Conservation (phyloP, 2,797 vertebrate species). For the Pseudomugil gertrudae region DNA sequence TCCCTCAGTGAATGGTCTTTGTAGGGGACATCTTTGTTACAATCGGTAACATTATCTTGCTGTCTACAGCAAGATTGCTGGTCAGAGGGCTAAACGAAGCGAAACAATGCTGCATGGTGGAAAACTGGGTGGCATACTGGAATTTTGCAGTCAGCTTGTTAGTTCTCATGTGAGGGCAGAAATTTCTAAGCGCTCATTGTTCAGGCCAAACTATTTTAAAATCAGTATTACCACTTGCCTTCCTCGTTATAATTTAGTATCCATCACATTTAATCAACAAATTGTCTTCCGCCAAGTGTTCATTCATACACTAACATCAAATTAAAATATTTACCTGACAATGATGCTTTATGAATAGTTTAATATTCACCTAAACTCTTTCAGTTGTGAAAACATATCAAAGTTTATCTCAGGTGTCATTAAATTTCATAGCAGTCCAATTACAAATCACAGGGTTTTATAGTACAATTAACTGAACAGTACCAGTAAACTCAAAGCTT, state of each 20-base stretch:
- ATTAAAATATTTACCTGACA: not conserved
- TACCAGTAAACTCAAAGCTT: constrained; percentile 1
- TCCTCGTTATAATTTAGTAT: constrained; percentile 5
- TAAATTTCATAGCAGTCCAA: not conserved
- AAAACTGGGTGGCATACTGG: not conserved
- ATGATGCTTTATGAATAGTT: not conserved
- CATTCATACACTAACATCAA: not conserved
- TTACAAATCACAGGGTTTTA: not conserved
- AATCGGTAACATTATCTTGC: constrained; percentile 47
- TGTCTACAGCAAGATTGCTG: constrained; percentile 27
- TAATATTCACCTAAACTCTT: not conserved
- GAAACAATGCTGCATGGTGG: constrained; percentile 20
- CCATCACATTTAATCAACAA: constrained; percentile 10
- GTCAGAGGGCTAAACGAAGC: constrained; percentile 4
- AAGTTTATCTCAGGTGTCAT: too few relatives aligned
- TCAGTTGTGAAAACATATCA: not conserved
- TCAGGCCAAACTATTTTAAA: not conserved
- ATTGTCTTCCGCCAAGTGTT: not conserved
- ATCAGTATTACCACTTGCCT: not conserved
- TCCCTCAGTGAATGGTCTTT: constrained; percentile 29
- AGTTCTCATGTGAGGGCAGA: constrained; percentile 1
- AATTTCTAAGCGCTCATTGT: not conserved
- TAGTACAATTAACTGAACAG: not conserved
- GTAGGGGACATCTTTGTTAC: constrained; percentile 42
- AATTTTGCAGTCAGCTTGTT: constrained; percentile 12